Evolutionary conservation across 2,888 invertebrate genomes (phyloP).

Genomic region (Caradrina kadenii): DNA sequence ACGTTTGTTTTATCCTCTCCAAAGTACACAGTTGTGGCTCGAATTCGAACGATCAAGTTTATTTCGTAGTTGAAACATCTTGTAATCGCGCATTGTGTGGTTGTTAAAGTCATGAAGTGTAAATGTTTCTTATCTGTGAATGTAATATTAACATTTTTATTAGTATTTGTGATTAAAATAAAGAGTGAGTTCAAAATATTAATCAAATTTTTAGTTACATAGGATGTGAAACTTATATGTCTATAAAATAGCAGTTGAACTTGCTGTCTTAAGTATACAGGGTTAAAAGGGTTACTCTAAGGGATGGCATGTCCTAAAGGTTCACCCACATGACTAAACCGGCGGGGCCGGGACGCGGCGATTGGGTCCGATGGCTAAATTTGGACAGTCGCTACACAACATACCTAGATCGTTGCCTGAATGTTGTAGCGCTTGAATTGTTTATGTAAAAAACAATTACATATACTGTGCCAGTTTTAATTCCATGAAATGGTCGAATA

Average conservation of each 20-base stretch:
- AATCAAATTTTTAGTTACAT: not conserved
- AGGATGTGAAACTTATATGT: not conserved
- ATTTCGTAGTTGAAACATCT: not conserved
- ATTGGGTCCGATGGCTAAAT: constrained; percentile 33
- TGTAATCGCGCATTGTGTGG: not conserved
- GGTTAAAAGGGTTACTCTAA: constrained; percentile 3
- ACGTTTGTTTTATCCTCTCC: constrained; percentile 7
- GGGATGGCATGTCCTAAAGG: constrained; percentile 23
- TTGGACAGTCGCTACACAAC: constrained; percentile 6
- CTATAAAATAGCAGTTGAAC: not conserved
- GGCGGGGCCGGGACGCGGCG: not conserved
- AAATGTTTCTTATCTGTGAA: constrained; percentile 27
- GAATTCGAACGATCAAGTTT: not conserved
- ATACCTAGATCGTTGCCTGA: constrained; percentile 7
- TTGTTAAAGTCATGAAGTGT: constrained; percentile 36
- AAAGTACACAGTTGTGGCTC: not conserved
- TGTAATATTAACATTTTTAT: constrained; percentile 36
- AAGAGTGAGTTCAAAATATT: constrained; percentile 34
- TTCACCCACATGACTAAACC: constrained; percentile 37
- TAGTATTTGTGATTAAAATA: constrained; percentile 38
- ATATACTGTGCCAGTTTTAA: not conserved
- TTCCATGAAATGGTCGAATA: too few species aligned
- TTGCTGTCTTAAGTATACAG: not conserved
- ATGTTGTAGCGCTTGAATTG: constrained; percentile 15
- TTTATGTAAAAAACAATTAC: constrained; percentile 1